Base-by-base conservation (phyloP, 2,113 vertebrate genomes). In the Eira barbara region DNA sequence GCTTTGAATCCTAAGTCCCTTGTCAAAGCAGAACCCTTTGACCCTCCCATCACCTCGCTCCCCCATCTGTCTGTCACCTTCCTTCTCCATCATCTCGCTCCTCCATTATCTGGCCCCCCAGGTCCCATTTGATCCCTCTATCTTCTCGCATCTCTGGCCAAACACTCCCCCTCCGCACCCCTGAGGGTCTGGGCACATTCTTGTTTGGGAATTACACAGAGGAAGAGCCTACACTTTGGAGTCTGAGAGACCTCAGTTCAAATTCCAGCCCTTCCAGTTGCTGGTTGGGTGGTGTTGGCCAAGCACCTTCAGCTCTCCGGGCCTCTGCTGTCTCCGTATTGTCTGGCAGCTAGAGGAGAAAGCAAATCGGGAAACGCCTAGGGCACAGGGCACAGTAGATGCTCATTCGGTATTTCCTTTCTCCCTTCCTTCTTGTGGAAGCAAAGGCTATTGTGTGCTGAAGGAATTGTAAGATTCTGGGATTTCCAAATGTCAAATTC, bases 1-100 rank as follows among this genome's bases (percentile, higher is more conserved):
- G 59, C 63, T 71, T 17, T 6, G 74, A 79, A 85, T 90, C 63
- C 80, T 74, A 95, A 61, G 89, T 31, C 55, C 47, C 67, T 89
- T 69, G 82, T 94, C 83, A 39, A 83, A 93, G 95, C 79, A 83
- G 76, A 94, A 10, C 31, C 27, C 79, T 92, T 14, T 94, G 91
- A 76, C 78, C 85, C 17, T 69, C 73, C 18, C 55, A 1, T 73
- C 31, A 23, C 84, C 85, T 87, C 85, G 34, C 52, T n/a, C 25
- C 14, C 39, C 65, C 49, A 12, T 69, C 45, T 0, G 0, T 34
- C 76, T 55, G 42, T 63, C 92, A 87, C 80, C 59, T 49, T 78
- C 55, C 74, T 89, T 39, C 63, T 74, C 31, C 31, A 42, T 57
- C 78, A 42, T 34, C 52, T 83, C 34, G 1, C 39, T 47, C 34